Conservation (phyloP, 2,797 vertebrate genomes). For the Sorex maritimensis region DNA sequence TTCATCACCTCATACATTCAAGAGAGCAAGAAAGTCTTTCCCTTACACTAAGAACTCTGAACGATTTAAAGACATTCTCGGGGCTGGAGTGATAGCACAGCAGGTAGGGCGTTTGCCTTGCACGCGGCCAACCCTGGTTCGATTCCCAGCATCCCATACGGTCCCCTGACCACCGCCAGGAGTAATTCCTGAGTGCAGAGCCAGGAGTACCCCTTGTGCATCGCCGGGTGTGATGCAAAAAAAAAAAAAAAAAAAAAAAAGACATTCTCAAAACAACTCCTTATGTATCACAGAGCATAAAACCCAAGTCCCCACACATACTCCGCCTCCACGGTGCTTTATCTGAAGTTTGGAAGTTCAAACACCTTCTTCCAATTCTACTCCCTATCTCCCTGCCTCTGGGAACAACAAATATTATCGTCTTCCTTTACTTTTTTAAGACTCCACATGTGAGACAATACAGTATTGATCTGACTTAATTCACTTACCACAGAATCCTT, state of each 20-base stretch:
- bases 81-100: too few species aligned
- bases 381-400: not conserved
- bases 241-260: too few species aligned
- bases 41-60: not conserved
- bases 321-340: not conserved
- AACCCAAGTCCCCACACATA: not conserved
- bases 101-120: too few species aligned
- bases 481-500: not conserved
- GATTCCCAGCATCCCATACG: too few species aligned
- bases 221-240: too few species aligned
- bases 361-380: not conserved
- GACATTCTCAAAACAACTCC: not conserved
- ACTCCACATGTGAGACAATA: not conserved
- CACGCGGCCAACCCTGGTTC: too few species aligned
- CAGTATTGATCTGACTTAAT: not conserved
- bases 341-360: not conserved
- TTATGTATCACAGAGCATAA: not conserved
- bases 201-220: too few species aligned
- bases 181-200: too few species aligned
- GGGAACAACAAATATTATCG: not conserved
- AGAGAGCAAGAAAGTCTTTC: not conserved
- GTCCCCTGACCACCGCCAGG: too few species aligned
- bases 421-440: not conserved
- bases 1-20: not conserved
- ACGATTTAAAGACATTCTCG: too few species aligned